Base-by-base conservation (phyloP, 2,113 vertebrate species). In the Scalopus aquaticus region DNA sequence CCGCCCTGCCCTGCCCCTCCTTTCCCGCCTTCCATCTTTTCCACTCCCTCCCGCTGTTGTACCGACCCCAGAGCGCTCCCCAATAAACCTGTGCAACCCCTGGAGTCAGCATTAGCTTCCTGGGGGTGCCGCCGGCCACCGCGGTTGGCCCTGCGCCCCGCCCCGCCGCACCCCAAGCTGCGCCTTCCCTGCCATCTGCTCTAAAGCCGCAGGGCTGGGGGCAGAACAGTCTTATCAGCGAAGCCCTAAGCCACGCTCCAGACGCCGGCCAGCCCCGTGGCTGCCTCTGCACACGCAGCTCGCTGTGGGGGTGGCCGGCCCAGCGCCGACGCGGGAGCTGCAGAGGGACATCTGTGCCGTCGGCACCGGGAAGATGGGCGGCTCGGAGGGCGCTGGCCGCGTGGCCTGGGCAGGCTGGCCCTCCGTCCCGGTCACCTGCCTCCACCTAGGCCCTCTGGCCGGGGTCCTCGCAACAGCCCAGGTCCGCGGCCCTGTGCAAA, bases 101-200 rank as follows among this genome's bases (percentile, higher is more conserved):
- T 5, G 8, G 49, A 0, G 5, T 16, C 54, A 5, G 22, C 10
- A 15, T 5, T 2, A 35, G 65, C 49, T 44, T 16, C 81, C 22
- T 6, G 1, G 58, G 37, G 35, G 37, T 30, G 39, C 42, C 44
- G 64, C 10, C 35, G 22, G 32, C 22, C 17, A 39, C 24, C 0
- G 28, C 9, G 44, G 44, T n/a, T n/a, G n/a, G n/a, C n/a, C n/a
- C n/a, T n/a, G n/a, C n/a, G n/a, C n/a, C n/a, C n/a, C n/a, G n/a
- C n/a, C n/a, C n/a, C n/a, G 0, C 6, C 10, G 2, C 42, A n/a
- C 7, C 69, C 13, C 12, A 3, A 0, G 9, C 32, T 2, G 28
- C 28, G 44, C 32, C 56, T 35, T 17, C 93, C 32, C 32, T 49
- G 20, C 13, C 62, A 26, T 46, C 51, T 54, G 26, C 46, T 22